Percentiles rank a stretch among this genome's conserved stretches.
phyloP scores from a whole-genome alignment of 2,797 vertebrate species.

The Eulemur albifrons region DNA sequence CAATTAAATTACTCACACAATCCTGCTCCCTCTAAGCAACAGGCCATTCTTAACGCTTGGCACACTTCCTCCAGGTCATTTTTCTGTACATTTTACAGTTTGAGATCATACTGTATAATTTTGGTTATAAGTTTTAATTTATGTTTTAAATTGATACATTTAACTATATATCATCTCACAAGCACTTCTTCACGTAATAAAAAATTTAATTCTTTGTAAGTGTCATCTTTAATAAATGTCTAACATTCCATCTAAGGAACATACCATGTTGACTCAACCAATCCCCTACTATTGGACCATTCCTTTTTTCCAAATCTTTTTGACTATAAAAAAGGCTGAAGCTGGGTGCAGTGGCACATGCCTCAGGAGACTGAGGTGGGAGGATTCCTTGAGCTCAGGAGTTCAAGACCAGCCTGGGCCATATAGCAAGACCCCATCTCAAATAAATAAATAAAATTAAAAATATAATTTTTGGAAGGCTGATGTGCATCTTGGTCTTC shows the following conservation, averaged over 20 bases:
- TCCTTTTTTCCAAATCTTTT: neutral
- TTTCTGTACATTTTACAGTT: neutral
- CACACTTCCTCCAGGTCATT: neutral
- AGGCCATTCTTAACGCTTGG: neutral
- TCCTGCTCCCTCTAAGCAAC: neutral
- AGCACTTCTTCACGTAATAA: neutral
- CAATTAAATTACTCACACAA: neutral
- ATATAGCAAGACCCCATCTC: neutral
- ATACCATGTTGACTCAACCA: neutral
- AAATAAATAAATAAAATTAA: neutral
- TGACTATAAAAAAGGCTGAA: neutral
- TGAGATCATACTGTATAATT: neutral
- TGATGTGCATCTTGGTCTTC: neutral
- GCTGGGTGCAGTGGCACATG: neutral
- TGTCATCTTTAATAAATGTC: constrained; percentile 17
- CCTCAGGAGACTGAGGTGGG: neutral
- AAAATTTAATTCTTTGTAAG: neutral
- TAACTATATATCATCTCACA: neutral
- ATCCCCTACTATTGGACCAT: neutral
- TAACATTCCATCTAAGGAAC: neutral
- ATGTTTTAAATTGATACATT: neutral
- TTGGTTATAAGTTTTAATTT: constrained; percentile 19
- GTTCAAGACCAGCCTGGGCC: neutral
- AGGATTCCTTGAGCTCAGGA: neutral
- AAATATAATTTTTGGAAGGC: neutral